Base-by-base conservation (phyloP, 2,113 vertebrate species). In the Phylloscopus trochilus region DNA sequence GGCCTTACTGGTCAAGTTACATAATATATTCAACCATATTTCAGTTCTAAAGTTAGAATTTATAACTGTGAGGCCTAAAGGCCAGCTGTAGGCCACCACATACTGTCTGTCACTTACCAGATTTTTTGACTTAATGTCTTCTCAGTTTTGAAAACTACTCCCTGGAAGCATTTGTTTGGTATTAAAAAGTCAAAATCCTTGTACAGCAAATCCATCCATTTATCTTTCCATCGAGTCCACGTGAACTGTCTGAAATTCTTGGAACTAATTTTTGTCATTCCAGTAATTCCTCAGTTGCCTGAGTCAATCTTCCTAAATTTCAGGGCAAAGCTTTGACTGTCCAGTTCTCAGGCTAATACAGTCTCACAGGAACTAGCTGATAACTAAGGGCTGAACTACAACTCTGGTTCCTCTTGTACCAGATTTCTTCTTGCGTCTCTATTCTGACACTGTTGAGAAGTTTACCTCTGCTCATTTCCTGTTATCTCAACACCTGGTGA, bases 321-420 rank as follows among this genome's bases (percentile, higher is more conserved):
- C 94, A 94, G 96, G 96, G 95, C 89, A 92, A 86, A 95, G 77
- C 76, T 95, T 87, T 75, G 93, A 72, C 95, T 96, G 74, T 91
- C 96, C 94, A 83, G 77, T 96, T 95, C 81, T 96, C 93, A 41
- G 75, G 90, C 90, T 87, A 60, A 89, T 93, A 33, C 75, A 96
- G 82, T 96, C 80, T 94, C 91, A 92, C 82, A 93, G 87, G 93
- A 96, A 91, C 70, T 93, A 93, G 84, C 28, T 88, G 95, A 76
- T 94, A 90, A 93, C 92, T 90, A 96, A 98, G 97, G 97, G 97
- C 96, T 98, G 95, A 95, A 87, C 85, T 90, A 93, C 41, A 81
- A 92, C 96, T 90, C 90, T 94, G 84, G 91, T 96, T 92, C 59
- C 93, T 86, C 95, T 92, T 13, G 22, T 90, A 94, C 83, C 95